A percentile compares a stretch with the other conserved stretches of the same genome.
phyloP scores from a whole-genome alignment of 2,888 invertebrate species.

The Lacanobia oleracea region DNA sequence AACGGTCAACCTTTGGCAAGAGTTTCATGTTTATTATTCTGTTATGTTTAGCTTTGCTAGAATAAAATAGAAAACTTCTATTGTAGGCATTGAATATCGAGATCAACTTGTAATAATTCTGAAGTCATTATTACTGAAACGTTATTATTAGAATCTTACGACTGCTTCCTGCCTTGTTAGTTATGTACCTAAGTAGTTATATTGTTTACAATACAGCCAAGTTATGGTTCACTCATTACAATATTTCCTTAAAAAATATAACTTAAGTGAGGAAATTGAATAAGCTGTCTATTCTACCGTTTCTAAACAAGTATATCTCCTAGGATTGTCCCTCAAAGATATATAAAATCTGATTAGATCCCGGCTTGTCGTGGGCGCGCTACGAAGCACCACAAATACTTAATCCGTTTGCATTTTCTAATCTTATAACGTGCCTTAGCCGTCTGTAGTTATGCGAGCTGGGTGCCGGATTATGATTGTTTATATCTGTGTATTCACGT shows the following conservation, averaged over 20 bases:
- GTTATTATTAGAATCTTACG: conserved; percentile 44
- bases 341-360: conserved; percentile 81
- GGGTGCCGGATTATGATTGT: conserved; percentile 34
- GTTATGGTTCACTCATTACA: neutral
- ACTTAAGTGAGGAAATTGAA: conserved; percentile 6
- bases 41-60: neutral
- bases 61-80: neutral
- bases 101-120: conserved; percentile 1
- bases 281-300: conserved; percentile 20
- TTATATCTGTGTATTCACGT: conserved; percentile 21
- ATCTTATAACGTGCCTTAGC: conserved; percentile 89
- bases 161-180: conserved; percentile 27
- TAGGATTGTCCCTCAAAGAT: conserved; percentile 65
- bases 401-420: conserved; percentile 89
- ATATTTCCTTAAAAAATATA: conserved; percentile 24
- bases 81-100: neutral
- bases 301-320: conserved; percentile 41
- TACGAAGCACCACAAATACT: conserved; percentile 87
- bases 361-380: conserved; percentile 77
- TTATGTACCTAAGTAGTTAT: conserved; percentile 8
- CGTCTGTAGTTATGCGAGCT: conserved; percentile 57
- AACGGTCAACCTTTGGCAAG: too few relatives aligned
- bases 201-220: conserved; percentile 18
- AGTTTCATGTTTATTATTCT: neutral
- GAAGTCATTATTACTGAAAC: conserved; percentile 9